Conservation (phyloP, 2,888 invertebrate genomes). For the Nomada lathburiana region DNA sequence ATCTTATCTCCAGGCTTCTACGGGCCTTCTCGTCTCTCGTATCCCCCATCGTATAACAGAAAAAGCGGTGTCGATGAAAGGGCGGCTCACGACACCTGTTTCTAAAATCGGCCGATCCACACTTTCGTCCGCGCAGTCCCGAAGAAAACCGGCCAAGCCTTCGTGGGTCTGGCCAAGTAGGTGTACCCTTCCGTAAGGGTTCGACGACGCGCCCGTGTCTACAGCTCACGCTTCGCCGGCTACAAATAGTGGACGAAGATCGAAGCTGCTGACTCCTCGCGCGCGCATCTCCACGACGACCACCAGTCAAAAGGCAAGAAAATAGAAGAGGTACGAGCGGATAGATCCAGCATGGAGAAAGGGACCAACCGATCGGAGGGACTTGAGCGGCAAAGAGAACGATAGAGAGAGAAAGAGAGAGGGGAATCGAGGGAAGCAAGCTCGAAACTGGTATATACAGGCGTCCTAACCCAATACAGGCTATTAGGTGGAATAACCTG, state of each 20-base stretch:
- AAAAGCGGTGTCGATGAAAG: slow-evolving; percentile 39
- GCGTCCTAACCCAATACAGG: slow-evolving; percentile 76
- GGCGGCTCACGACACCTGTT: slow-evolving; percentile 54
- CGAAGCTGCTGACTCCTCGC: neutral
- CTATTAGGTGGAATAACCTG: slow-evolving; percentile 80
- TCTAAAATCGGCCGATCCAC: slow-evolving; percentile 42
- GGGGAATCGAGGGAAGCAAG: slow-evolving; percentile 44
- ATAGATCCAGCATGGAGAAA: slow-evolving; percentile 4
- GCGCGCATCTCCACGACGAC: neutral
- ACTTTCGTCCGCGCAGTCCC: slow-evolving; percentile 15
- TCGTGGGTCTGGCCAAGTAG: slow-evolving; percentile 57
- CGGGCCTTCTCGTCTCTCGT: too few species aligned
- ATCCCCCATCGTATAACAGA: too few species aligned
- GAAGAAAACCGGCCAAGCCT: slow-evolving; percentile 45
- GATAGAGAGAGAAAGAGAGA: neutral
- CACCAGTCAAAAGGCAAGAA: slow-evolving; percentile 16
- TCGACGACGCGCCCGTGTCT: slow-evolving; percentile 71
- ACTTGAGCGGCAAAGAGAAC: neutral
- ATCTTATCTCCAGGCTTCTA: too few species aligned
- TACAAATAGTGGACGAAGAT: slow-evolving; percentile 57
- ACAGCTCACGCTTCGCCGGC: slow-evolving; percentile 73
- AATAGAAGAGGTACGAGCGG: slow-evolving; percentile 32
- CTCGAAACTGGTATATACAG: slow-evolving; percentile 67
- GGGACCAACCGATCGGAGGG: slow-evolving; percentile 8
- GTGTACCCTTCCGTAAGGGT: slow-evolving; percentile 61